A percentile compares a stretch with the other conserved stretches of the same genome.
phyloP scores from a whole-genome alignment of 1,140 invertebrate species.

The Oryzaephilus surinamensis region DNA sequence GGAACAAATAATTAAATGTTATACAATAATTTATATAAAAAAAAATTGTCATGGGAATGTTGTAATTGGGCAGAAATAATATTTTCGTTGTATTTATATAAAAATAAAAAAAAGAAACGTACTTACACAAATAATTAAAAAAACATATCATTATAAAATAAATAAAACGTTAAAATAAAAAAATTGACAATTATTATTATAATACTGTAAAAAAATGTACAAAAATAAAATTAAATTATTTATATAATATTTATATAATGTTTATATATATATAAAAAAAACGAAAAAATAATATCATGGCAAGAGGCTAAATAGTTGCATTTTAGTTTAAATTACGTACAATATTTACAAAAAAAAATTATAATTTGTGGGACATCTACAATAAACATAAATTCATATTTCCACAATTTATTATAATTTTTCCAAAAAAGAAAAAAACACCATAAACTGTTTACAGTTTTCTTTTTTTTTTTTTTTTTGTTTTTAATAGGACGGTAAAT shows the following conservation, averaged over 20 bases:
- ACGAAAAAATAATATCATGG: too few species aligned
- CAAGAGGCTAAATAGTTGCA: conserved; percentile 3
- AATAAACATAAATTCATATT: too few species aligned
- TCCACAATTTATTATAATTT: too few species aligned
- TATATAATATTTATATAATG: too few species aligned
- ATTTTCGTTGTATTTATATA: conserved; percentile 1
- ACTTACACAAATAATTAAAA: not conserved
- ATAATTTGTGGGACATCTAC: too few species aligned
- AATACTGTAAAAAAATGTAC: conserved; percentile 11
- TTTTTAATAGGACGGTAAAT: conserved; percentile 10
- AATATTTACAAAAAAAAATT: conserved; percentile 16
- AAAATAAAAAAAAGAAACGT: not conserved
- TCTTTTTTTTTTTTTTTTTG: too few species aligned
- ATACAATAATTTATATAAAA: not conserved
- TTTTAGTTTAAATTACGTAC: conserved; percentile 6
- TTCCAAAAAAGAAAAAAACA: too few species aligned
- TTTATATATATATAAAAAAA: conserved; percentile 9
- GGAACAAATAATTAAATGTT: conserved; percentile 6
- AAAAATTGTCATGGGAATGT: not conserved
- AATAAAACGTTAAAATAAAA: not conserved
- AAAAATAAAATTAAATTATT: conserved; percentile 10
- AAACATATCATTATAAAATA: not conserved
- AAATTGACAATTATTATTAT: conserved; percentile 1
- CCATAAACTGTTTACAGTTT: too few species aligned
- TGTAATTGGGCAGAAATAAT: not conserved